Conservation (phyloP, 2,888 invertebrate species). For the Agriopis marginaria region DNA sequence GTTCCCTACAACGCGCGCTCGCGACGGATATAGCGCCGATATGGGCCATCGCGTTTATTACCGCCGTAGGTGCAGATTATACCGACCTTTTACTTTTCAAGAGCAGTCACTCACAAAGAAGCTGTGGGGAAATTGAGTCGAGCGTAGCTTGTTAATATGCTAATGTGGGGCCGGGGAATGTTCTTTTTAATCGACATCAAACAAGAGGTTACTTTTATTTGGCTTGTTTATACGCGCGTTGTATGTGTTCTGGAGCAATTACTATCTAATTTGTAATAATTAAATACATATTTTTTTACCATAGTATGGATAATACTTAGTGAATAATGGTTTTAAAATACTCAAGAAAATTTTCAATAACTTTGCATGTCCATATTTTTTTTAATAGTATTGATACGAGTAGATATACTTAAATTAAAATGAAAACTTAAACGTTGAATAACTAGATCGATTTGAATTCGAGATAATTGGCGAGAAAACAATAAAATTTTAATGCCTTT, state of each 20-base stretch:
- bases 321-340: no score
- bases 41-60: conserved; percentile 60
- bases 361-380: no score
- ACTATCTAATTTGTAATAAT: background rate
- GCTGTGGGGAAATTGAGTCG: conserved; percentile 23
- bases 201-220: conserved; percentile 12
- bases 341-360: no score
- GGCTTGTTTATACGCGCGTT: background rate
- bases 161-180: conserved; percentile 17
- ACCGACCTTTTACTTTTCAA: conserved; percentile 44
- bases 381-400: no score
- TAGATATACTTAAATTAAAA: no score
- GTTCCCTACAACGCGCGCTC: conserved; percentile 40
- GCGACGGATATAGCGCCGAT: conserved; percentile 58
- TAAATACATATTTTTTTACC: no score
- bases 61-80: conserved; percentile 48
- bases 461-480: no score
- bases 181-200: conserved; percentile 27
- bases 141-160: conserved; percentile 30
- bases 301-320: no score
- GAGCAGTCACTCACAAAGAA: conserved; percentile 30
- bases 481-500: background rate
- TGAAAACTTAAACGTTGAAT: no score
- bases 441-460: no score
- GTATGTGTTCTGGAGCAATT: background rate